Conservation (phyloP, 2,888 invertebrate species). For the Eupsilia transversa region DNA sequence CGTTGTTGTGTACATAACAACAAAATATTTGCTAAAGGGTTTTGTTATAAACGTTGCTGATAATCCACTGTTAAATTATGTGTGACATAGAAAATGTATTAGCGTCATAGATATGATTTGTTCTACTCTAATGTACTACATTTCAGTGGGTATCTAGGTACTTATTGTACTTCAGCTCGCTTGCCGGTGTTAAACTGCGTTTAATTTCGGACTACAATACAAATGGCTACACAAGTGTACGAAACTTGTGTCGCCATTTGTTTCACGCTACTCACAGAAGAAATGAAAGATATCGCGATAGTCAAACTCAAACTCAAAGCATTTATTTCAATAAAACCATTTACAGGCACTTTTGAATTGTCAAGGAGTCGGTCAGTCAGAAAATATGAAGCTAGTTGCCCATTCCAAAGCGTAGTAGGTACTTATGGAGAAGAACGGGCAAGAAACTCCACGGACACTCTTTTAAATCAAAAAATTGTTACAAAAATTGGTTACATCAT, state of each 20-base stretch:
- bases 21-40: slow-evolving; percentile 39
- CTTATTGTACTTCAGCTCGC: slow-evolving; percentile 15
- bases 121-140: slow-evolving; percentile 20
- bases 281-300: slow-evolving; percentile 55
- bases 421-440: too few relatives aligned
- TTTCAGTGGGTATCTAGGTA: slow-evolving; percentile 14
- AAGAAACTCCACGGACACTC: too few relatives aligned
- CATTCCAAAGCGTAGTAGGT: too few relatives aligned
- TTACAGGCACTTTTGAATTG: too few relatives aligned
- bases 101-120: slow-evolving; percentile 37
- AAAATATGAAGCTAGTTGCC: too few relatives aligned
- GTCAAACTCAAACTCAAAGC: too few relatives aligned
- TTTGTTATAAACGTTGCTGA: slow-evolving; percentile 31
- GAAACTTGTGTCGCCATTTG: slow-evolving; percentile 48
- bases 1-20: slow-evolving; percentile 19
- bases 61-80: slow-evolving; percentile 29
- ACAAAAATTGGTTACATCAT: too few relatives aligned
- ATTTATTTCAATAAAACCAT: too few relatives aligned
- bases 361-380: too few relatives aligned
- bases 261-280: slow-evolving; percentile 40
- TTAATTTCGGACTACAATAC: slow-evolving; percentile 57
- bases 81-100: slow-evolving; percentile 34
- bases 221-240: slow-evolving; percentile 50
- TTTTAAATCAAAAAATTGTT: too few relatives aligned
- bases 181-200: slow-evolving; percentile 48